Conservation (phyloP, 2,113 vertebrate species). For the Astur gentilis region DNA sequence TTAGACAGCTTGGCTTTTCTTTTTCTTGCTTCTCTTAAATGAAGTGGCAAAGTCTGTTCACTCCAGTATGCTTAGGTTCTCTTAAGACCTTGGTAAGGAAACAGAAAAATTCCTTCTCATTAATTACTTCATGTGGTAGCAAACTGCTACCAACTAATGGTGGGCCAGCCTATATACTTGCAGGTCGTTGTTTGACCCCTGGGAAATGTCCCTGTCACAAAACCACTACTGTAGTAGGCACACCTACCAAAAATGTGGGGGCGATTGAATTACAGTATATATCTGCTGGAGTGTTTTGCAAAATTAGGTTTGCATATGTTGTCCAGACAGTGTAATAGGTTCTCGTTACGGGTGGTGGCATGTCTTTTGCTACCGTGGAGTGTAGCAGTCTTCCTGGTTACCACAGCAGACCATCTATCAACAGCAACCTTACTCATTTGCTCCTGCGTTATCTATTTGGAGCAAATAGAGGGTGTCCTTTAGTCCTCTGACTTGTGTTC, state of each 20-base stretch:
- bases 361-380: background rate
- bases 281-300: background rate
- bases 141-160: background rate
- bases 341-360: background rate
- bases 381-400: background rate
- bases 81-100: background rate
- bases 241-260: background rate
- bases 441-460: background rate
- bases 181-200: background rate
- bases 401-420: background rate
- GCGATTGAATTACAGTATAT: background rate
- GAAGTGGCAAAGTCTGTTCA: background rate
- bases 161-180: background rate
- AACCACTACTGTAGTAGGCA: background rate
- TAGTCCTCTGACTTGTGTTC: background rate
- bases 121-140: background rate
- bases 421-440: background rate
- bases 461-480: background rate
- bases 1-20: background rate
- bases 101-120: background rate
- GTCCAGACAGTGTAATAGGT: background rate
- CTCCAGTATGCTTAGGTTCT: background rate
- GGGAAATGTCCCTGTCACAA: background rate
- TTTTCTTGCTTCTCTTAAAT: background rate
- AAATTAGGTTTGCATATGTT: background rate